Evolutionary conservation across 1,140 invertebrate genomes (phyloP).

Genomic region (Calosoma granatense): DNA sequence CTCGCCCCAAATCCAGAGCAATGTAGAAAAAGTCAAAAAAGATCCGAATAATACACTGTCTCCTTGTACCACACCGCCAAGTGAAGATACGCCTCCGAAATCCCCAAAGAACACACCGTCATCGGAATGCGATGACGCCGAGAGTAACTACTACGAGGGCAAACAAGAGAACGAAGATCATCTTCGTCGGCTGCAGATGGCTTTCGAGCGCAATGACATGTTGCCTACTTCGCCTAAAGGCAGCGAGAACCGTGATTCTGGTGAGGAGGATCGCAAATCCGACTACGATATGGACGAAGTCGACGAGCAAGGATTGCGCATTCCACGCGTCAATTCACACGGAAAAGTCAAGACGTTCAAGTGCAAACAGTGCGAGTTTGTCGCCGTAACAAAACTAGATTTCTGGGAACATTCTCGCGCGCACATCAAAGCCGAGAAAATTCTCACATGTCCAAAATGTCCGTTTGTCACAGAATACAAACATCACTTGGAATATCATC

Average conservation of each 20-base stretch:
- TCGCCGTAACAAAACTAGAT: conserved; percentile 76
- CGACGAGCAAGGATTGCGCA: conserved; percentile 52
- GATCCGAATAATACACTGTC: conserved; percentile 16
- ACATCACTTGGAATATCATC: conserved; percentile 96
- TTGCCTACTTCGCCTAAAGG: conserved; percentile 15
- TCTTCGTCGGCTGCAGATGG: conserved; percentile 19
- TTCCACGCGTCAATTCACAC: conserved; percentile 67
- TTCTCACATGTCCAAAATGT: conserved; percentile 84
- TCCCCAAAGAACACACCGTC: background rate
- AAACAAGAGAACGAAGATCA: conserved; percentile 16
- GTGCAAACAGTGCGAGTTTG: conserved; percentile 86
- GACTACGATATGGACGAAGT: conserved; percentile 40
- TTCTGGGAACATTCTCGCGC: conserved; percentile 86
- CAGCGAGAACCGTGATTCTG: conserved; percentile 15
- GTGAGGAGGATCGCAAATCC: conserved; percentile 18
- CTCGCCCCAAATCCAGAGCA: conserved; percentile 16
- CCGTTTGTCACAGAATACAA: conserved; percentile 98
- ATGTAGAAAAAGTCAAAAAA: conserved; percentile 8
- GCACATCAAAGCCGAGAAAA: conserved; percentile 90
- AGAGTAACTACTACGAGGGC: background rate
- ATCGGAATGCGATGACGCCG: conserved; percentile 7
- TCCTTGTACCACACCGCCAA: conserved; percentile 11
- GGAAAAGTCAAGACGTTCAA: conserved; percentile 79
- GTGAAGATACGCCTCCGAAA: conserved; percentile 10
- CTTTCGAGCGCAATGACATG: conserved; percentile 20